Evolutionary conservation across 2,113 vertebrate genomes (phyloP).

Genomic region (Bubo scandiacus): DNA sequence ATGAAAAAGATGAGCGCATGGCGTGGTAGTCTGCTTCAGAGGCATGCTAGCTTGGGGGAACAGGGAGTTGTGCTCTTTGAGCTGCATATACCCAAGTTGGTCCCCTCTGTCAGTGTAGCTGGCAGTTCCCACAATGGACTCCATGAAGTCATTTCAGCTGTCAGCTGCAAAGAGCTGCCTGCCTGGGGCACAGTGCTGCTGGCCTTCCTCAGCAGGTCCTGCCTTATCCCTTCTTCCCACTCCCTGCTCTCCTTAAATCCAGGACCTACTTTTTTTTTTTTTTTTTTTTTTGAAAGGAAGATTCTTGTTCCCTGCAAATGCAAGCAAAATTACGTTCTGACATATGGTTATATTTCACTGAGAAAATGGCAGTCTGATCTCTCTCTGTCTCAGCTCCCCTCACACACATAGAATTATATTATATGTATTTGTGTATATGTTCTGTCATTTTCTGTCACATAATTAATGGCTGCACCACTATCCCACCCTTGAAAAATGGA

Average conservation of each 20-base stretch:
- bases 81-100: fast-evolving
- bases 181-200: background rate
- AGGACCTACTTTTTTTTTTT: background rate
- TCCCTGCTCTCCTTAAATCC: background rate
- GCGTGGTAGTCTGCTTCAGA: background rate
- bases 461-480: background rate
- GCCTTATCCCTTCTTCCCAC: background rate
- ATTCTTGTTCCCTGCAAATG: background rate
- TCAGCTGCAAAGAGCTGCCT: background rate
- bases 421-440: background rate
- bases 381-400: background rate
- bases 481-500: background rate
- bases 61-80: background rate
- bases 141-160: background rate
- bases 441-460: background rate
- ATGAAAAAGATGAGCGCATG: fast-evolving
- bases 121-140: background rate
- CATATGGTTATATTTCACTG: background rate
- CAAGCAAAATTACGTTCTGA: background rate
- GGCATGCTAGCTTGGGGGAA: background rate
- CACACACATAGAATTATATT: background rate
- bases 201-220: background rate
- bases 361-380: background rate
- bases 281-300: background rate
- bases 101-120: background rate